Percentiles rank a stretch among this genome's conserved stretches.
Evolutionary conservation across 2,888 invertebrate genomes (phyloP).

Genomic region (Cheilosia soror): DNA sequence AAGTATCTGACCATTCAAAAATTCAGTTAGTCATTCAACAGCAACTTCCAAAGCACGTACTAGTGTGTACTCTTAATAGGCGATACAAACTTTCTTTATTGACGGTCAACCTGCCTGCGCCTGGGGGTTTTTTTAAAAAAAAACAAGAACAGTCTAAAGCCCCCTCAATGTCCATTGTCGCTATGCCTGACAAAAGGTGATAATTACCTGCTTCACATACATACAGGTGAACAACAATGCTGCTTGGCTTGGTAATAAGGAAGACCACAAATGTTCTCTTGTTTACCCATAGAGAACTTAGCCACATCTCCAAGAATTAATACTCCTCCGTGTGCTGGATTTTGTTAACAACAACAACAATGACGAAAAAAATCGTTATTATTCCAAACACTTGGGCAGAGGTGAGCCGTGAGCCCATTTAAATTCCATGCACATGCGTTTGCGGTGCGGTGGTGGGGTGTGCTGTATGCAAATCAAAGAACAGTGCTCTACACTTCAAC

Average conservation of each 20-base stretch:
- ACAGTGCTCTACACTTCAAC: conserved; percentile 42
- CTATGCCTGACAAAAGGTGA: conserved; percentile 14
- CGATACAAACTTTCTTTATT: conserved; percentile 3
- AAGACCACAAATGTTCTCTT: neutral
- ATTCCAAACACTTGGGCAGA: conserved; percentile 53
- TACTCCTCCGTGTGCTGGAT: conserved; percentile 41
- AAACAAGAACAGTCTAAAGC: conserved; percentile 17
- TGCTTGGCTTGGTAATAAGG: neutral
- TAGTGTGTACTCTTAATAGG: neutral
- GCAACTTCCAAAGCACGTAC: neutral
- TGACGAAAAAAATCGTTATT: conserved; percentile 30
- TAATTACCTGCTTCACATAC: conserved; percentile 14
- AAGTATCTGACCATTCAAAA: too few relatives aligned
- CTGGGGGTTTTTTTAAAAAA: neutral
- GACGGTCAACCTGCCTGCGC: neutral
- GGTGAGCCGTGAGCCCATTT: conserved; percentile 27
- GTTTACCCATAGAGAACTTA: neutral
- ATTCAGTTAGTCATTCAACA: neutral
- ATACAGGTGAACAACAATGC: conserved; percentile 12
- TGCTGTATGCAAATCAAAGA: conserved; percentile 45
- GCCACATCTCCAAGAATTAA: conserved; percentile 18
- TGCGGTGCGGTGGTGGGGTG: neutral
- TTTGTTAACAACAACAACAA: conserved; percentile 18
- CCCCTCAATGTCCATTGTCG: conserved; percentile 18
- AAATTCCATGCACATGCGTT: conserved; percentile 43